Conservation (phyloP, 2,888 invertebrate species). For the Apotomis betuletana region DNA sequence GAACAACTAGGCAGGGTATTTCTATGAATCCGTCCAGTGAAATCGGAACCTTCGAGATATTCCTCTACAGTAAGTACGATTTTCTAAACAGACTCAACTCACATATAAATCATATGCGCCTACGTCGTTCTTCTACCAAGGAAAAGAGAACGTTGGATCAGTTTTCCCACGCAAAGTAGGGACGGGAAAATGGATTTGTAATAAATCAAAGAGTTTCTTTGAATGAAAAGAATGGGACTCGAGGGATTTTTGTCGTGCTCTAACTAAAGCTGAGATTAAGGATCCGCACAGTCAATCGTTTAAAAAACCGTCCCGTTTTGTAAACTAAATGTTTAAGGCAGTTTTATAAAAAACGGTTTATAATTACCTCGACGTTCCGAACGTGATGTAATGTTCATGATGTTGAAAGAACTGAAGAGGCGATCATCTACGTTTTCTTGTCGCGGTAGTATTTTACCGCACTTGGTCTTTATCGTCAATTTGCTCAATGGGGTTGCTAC, state of each 20-base stretch:
- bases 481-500: too few species aligned
- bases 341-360: too few species aligned
- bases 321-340: too few species aligned
- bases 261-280: slow-evolving; percentile 9
- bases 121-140: background rate
- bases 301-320: background rate
- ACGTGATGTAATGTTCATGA: too few species aligned
- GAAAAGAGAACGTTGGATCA: slow-evolving; percentile 12
- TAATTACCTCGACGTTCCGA: too few species aligned
- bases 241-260: slow-evolving; percentile 35
- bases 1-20: slow-evolving; percentile 12
- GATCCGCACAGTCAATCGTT: slow-evolving; percentile 24
- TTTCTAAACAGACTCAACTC: background rate
- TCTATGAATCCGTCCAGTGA: background rate
- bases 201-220: slow-evolving; percentile 45
- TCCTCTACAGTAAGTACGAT: background rate
- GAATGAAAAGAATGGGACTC: slow-evolving; percentile 40
- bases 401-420: too few species aligned
- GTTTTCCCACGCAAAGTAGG: slow-evolving; percentile 27
- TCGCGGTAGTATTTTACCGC: too few species aligned
- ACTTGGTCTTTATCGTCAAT: too few species aligned
- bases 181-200: slow-evolving; percentile 38
- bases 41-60: background rate
- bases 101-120: background rate
- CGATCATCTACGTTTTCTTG: too few species aligned